phyloP scores from a whole-genome alignment of 2,113 vertebrate species.

The Machaerirhynchus nigripectus region DNA sequence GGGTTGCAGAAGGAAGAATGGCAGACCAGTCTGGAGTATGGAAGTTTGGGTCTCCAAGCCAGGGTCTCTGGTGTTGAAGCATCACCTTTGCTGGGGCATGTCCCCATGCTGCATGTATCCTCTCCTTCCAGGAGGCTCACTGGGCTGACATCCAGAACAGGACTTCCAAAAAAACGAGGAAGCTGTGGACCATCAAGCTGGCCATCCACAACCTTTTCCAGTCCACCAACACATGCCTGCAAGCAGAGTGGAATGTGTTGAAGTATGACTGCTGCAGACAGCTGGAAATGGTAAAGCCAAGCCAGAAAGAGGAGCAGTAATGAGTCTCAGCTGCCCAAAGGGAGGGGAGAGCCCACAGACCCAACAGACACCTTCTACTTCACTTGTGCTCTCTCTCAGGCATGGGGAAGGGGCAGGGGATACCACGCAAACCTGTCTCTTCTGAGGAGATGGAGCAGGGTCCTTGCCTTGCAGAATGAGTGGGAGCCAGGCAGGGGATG shows the following conservation, averaged over 20 bases:
- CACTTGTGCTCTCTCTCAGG: background rate
- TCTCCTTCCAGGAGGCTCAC: slow-evolving; percentile 68
- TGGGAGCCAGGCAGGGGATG: background rate
- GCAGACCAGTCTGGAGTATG: background rate
- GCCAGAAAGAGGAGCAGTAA: background rate
- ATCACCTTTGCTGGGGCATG: background rate
- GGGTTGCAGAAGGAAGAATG: background rate
- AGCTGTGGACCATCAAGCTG: slow-evolving; percentile 66
- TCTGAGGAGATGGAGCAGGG: background rate
- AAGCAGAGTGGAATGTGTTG: background rate
- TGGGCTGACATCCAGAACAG: slow-evolving; percentile 71
- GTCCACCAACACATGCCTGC: slow-evolving; percentile 15
- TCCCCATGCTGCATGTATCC: background rate
- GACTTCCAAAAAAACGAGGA: slow-evolving; percentile 58
- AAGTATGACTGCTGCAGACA: slow-evolving; percentile 73
- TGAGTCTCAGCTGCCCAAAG: background rate
- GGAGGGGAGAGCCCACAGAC: background rate
- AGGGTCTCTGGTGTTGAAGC: background rate
- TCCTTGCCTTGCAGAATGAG: background rate
- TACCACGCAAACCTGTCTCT: background rate
- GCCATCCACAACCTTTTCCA: slow-evolving; percentile 74
- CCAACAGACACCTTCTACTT: background rate
- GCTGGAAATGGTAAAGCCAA: slow-evolving; percentile 68
- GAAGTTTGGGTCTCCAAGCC: background rate
- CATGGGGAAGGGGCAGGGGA: background rate